Evolutionary conservation across 2,113 vertebrate species (phyloP).

Genomic region (Dromaius novaehollandiae): DNA sequence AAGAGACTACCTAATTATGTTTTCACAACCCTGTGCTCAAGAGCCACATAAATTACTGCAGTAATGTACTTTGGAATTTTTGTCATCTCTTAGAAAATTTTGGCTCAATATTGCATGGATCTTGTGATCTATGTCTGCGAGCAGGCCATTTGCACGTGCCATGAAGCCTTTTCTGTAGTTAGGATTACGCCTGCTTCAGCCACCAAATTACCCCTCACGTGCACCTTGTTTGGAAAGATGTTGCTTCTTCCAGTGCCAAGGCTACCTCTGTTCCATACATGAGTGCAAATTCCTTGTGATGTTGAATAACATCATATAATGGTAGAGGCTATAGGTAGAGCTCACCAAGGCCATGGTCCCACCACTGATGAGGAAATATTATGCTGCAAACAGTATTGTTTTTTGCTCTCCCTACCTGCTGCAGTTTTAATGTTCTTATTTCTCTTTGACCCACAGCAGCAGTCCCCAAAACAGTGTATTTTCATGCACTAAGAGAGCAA

Average conservation of each 20-base stretch:
- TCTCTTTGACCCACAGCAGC: not conserved
- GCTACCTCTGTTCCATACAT: not conserved
- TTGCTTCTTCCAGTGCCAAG: not conserved
- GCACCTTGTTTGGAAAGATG: not conserved
- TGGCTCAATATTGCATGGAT: not conserved
- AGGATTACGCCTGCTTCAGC: not conserved
- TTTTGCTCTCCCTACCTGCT: not conserved
- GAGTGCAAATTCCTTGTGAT: not conserved
- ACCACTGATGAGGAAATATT: fast-evolving
- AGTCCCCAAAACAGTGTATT: not conserved
- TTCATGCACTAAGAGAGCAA: not conserved
- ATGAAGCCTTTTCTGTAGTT: not conserved
- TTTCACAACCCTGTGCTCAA: conserved; percentile 36
- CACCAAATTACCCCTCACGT: not conserved
- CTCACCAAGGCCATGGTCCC: not conserved
- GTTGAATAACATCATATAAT: not conserved
- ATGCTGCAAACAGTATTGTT: not conserved
- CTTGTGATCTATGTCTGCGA: not conserved
- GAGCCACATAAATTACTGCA: not conserved
- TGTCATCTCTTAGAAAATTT: conserved; percentile 26
- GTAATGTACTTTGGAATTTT: conserved; percentile 15
- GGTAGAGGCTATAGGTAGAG: not conserved
- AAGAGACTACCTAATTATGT: conserved; percentile 63
- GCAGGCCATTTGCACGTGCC: not conserved
- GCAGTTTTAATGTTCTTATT: not conserved